These are phyloP conservation scores for Morpho helenor DNA, from an alignment of 2,888 invertebrate genomes.

Conservation along the genomic window DNA sequence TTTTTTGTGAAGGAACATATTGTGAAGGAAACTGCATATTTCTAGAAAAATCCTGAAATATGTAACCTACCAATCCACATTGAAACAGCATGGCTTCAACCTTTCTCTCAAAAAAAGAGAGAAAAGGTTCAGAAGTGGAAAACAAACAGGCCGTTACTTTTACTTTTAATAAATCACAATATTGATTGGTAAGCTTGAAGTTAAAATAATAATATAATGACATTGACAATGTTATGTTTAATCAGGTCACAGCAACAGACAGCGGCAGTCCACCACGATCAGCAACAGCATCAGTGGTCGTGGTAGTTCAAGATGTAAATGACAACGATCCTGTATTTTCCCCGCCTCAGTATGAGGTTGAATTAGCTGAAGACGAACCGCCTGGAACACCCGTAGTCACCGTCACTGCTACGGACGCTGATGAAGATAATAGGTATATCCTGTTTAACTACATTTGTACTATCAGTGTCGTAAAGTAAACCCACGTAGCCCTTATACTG, in stretches of 20 bases:
- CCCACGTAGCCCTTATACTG: too few relatives aligned
- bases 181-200: too few relatives aligned
- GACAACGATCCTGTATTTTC: constrained; percentile 98
- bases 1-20: too few relatives aligned
- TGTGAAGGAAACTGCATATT: too few relatives aligned
- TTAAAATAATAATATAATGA: too few relatives aligned
- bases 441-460: background rate
- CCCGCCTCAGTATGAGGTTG: constrained; percentile 94
- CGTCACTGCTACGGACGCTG: constrained; percentile 93
- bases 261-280: constrained; percentile 91
- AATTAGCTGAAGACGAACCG: constrained; percentile 92
- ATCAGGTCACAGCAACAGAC: constrained; percentile 89
- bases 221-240: background rate
- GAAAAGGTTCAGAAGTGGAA: too few relatives aligned
- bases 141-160: too few relatives aligned
- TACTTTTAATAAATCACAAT: too few relatives aligned
- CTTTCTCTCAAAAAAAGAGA: too few relatives aligned
- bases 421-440: constrained; percentile 86
- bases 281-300: constrained; percentile 91
- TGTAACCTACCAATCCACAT: too few relatives aligned
- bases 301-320: constrained; percentile 95
- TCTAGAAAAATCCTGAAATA: too few relatives aligned
- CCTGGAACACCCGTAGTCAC: constrained; percentile 94
- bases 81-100: too few relatives aligned
- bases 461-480: background rate